These are phyloP conservation scores for Danaus melanippus DNA, from an alignment of 1,140 invertebrate genomes.

Conservation along the genomic window DNA sequence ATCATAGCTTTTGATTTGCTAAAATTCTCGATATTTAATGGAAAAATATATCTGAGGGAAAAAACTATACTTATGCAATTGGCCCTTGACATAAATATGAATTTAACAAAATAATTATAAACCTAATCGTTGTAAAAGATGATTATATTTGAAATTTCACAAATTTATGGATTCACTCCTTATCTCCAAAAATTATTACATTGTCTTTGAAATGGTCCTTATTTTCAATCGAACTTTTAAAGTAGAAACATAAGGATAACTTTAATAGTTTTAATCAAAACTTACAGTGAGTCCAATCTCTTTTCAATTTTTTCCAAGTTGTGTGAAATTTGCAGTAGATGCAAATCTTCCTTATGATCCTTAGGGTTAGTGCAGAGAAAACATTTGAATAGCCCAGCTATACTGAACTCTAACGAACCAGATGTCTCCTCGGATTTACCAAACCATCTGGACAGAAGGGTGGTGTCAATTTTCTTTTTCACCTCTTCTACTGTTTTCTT, in stretches of 20 bases:
- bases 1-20: too few species aligned
- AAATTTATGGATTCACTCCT: too few species aligned
- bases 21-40: too few species aligned
- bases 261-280: conserved; percentile 24
- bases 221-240: not conserved
- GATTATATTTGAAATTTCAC: too few species aligned
- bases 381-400: conserved; percentile 90
- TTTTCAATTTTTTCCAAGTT: conserved; percentile 85
- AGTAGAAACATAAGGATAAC: not conserved
- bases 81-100: too few species aligned
- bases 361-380: conserved; percentile 92
- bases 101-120: too few species aligned
- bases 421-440: conserved; percentile 86
- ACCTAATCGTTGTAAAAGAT: too few species aligned
- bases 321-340: conserved; percentile 87
- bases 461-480: conserved; percentile 85
- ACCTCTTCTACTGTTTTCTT: conserved; percentile 88
- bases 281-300: conserved; percentile 84
- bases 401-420: conserved; percentile 88
- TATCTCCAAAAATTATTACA: too few species aligned
- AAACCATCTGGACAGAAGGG: conserved; percentile 83
- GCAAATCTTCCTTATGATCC: conserved; percentile 86
- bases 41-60: too few species aligned
- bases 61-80: too few species aligned
- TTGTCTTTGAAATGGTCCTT: too few species aligned